These are phyloP conservation scores for Drosophila buzzatii DNA, from an alignment of 2,888 invertebrate species.

Conservation along the genomic window DNA sequence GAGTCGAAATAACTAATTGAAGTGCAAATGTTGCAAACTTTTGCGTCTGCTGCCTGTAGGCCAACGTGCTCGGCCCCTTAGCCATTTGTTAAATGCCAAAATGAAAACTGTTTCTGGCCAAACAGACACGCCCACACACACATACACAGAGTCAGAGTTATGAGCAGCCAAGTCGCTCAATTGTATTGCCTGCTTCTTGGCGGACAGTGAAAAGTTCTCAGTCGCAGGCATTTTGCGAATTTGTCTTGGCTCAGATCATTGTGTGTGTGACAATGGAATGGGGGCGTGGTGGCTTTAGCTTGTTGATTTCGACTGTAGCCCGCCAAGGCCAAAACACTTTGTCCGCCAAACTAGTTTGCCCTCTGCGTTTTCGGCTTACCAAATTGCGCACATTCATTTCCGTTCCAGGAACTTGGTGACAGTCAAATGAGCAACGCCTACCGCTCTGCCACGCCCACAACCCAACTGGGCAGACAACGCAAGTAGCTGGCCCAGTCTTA, in stretches of 20 bases:
- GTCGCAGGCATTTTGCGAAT: slow-evolving; percentile 23
- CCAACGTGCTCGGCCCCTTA: slow-evolving; percentile 8
- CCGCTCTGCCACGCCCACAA: neutral
- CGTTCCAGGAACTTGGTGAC: slow-evolving; percentile 32
- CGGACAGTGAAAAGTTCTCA: slow-evolving; percentile 33
- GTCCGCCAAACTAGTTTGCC: slow-evolving; percentile 39
- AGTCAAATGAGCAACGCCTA: slow-evolving; percentile 29
- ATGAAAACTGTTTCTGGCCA: slow-evolving; percentile 31
- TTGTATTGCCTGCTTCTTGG: slow-evolving; percentile 17
- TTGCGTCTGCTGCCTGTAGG: slow-evolving; percentile 1
- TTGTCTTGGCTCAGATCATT: slow-evolving; percentile 23
- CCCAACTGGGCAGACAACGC: neutral
- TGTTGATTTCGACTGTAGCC: slow-evolving; percentile 27
- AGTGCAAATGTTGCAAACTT: slow-evolving; percentile 27
- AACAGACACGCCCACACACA: slow-evolving; percentile 2
- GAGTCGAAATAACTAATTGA: slow-evolving; percentile 27
- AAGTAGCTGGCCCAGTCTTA: slow-evolving; percentile 4
- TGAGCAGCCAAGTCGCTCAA: slow-evolving; percentile 12
- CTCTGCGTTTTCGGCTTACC: slow-evolving; percentile 28
- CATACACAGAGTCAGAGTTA: slow-evolving; percentile 5
- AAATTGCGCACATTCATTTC: slow-evolving; percentile 70
- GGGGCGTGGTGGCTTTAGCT: slow-evolving; percentile 7
- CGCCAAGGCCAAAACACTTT: slow-evolving; percentile 21
- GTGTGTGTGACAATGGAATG: neutral
- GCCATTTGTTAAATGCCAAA: slow-evolving; percentile 25